Evolutionary conservation across 2,888 invertebrate species (phyloP).

Genomic region (Euproctis similis): DNA sequence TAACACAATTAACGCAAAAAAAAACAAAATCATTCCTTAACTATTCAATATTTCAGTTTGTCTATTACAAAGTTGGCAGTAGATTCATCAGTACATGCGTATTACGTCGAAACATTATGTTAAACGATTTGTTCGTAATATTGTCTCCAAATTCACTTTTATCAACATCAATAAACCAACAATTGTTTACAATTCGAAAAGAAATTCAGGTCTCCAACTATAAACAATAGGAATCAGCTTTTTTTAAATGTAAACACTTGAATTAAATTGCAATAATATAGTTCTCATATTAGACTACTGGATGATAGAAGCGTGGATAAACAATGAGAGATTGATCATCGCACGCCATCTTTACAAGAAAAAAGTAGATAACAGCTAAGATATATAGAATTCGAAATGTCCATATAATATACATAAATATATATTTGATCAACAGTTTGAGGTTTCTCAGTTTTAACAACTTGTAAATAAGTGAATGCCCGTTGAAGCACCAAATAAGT

Average conservation of each 20-base stretch:
- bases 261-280: too few relatives aligned
- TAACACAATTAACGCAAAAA: conserved; percentile 66
- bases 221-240: too few relatives aligned
- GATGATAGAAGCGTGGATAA: conserved; percentile 22
- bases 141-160: conserved; percentile 58
- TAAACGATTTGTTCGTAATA: conserved; percentile 50
- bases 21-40: conserved; percentile 57
- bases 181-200: too few relatives aligned
- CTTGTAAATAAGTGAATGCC: conserved; percentile 61
- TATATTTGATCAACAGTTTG: conserved; percentile 45
- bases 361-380: conserved; percentile 38
- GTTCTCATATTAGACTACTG: too few relatives aligned
- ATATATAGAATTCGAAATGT: conserved; percentile 30
- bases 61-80: conserved; percentile 70
- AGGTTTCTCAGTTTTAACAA: conserved; percentile 55
- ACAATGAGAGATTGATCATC: conserved; percentile 1
- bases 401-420: conserved; percentile 37
- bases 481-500: conserved; percentile 64
- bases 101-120: conserved; percentile 32
- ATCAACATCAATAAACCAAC: too few relatives aligned
- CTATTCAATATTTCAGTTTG: conserved; percentile 35
- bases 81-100: conserved; percentile 55
- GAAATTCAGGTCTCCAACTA: too few relatives aligned
- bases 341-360: conserved; percentile 19
- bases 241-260: conserved; percentile 36